Evolutionary conservation across 1,140 invertebrate species (phyloP).

Genomic region (Diplogasteroides magnus): DNA sequence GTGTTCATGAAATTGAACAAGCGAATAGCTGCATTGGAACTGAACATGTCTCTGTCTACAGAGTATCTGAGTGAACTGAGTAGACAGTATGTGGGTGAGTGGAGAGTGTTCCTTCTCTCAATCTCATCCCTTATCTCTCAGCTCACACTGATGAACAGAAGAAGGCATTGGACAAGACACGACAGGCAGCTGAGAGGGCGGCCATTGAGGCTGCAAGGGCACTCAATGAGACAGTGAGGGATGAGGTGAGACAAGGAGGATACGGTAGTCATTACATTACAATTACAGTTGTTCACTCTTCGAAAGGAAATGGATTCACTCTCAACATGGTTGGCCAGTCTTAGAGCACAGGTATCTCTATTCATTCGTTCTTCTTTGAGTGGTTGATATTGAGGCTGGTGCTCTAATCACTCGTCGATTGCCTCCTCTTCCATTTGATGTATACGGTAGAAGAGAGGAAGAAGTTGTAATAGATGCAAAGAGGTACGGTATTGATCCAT

Average conservation of each 20-base stretch:
- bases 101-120: conserved; percentile 5
- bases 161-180: conserved; percentile 2
- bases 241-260: background rate
- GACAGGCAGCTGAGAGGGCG: conserved; percentile 2
- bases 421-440: background rate
- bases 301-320: conserved; percentile 9
- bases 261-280: background rate
- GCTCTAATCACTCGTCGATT: no score
- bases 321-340: background rate
- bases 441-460: background rate
- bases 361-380: background rate
- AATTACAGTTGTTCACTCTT: background rate
- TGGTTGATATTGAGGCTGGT: no score
- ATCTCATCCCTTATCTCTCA: no score
- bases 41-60: conserved; percentile 88
- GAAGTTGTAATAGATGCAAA: background rate
- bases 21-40: conserved; percentile 86
- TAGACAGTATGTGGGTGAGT: conserved; percentile 71
- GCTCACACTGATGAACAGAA: conserved; percentile 82
- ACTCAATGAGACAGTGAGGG: conserved; percentile 1
- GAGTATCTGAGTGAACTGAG: conserved; percentile 91
- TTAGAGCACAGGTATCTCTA: background rate
- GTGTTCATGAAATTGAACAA: conserved; percentile 89
- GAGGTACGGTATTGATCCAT: background rate
- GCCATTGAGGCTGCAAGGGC: background rate